Base-by-base conservation (phyloP, 2,888 invertebrate genomes). In the Sycophila texana region DNA sequence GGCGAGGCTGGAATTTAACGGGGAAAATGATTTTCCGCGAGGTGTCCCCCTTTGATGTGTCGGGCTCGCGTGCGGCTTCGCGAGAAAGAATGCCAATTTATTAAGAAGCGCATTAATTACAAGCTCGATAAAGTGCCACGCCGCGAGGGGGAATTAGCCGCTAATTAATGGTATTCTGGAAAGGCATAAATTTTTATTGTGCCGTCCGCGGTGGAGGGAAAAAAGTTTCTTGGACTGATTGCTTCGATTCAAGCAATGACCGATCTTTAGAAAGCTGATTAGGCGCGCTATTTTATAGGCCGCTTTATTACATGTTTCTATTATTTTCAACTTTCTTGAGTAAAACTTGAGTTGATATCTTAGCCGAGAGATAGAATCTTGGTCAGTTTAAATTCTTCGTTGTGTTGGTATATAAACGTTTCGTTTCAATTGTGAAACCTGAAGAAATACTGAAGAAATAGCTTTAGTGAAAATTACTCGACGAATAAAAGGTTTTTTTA, bases 81-180 rank as follows among this genome's bases (percentile, higher is more conserved):
- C 16, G 47, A 18, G 70, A 81, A 81, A 81, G 81, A 82, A 79
- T 82, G 77, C 68, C 81, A 77, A 72, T 82, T 79, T 79, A 79
- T 79, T 79, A 79, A 70, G 76, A 74, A 73, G 73, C 61, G 79
- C 81, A 79, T 79, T 82, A 82, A 82, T 82, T 82, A 82, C 81
- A 68, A 61, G 79, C 77, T 79, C 79, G 77, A 81, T 81, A 79
- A 77, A 81, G 79, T 73, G 73, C 81, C 63, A 53, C 68, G 63
- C 47, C 39, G 55, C 16, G 18, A 47, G 16, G 7, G 65, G 65
- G 71, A 79, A 82, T 79, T 74, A 79, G 74, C 77, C 58, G 63
- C 77, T 82, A 82, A 82, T 82, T 79, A 82, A 82, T 82, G 79
- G 77, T 73, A 58, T 74, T 73, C 77, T 39, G 53, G 67, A 26